Evolutionary conservation across 2,888 invertebrate genomes (phyloP).

Genomic region (Hyalella azteca): DNA sequence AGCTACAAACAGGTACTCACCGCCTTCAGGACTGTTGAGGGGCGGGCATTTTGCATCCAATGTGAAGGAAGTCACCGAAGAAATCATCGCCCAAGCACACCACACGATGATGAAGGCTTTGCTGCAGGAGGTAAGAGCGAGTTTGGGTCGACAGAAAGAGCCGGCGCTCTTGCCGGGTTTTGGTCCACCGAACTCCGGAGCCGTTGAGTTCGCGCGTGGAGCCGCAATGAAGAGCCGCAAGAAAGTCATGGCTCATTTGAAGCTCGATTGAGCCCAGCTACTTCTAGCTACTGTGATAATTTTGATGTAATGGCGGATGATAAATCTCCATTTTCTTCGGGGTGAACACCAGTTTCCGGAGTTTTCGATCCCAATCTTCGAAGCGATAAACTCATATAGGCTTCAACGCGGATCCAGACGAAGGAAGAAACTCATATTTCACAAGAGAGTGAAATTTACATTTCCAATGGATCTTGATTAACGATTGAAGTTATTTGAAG

Average conservation of each 20-base stretch:
- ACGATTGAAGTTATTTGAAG: too few species aligned
- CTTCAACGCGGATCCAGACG: too few species aligned
- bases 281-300: too few species aligned
- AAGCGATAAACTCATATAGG: too few species aligned
- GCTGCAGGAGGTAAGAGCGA: background rate
- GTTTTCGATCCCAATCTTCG: too few species aligned
- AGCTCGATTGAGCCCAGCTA: background rate
- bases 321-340: too few species aligned
- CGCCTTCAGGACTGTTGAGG: background rate
- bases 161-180: background rate
- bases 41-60: background rate
- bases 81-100: background rate
- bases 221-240: background rate
- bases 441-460: too few species aligned
- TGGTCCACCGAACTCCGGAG: background rate
- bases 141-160: background rate
- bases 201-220: background rate
- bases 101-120: background rate
- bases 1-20: constrained; percentile 2
- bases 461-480: too few species aligned
- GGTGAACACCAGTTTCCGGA: too few species aligned
- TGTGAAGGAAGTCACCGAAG: background rate
- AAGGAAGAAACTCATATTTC: too few species aligned
- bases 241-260: background rate
- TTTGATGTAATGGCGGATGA: too few species aligned